These are phyloP conservation scores for Corynorhinus townsendii DNA, from an alignment of 2,113 vertebrate species.

Conservation along the genomic window DNA sequence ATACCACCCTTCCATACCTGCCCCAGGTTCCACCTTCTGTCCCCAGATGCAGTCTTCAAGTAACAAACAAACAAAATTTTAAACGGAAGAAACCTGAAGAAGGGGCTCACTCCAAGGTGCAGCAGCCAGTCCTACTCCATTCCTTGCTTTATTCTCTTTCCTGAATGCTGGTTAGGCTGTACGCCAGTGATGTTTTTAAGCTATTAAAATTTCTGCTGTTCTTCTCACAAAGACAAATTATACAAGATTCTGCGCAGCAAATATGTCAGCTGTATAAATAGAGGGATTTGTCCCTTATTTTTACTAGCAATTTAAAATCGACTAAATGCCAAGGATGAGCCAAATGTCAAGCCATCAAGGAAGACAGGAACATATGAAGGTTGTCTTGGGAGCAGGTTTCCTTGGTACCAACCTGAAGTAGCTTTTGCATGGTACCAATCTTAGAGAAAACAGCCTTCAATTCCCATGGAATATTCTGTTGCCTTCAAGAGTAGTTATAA, in stretches of 20 bases:
- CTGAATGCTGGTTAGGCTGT: background rate
- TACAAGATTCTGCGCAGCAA: background rate
- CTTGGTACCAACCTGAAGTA: background rate
- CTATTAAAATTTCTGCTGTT: conserved; percentile 35
- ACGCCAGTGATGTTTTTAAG: conserved; percentile 31
- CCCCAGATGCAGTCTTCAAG: background rate
- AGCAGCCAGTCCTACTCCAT: background rate
- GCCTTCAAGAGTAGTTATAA: conserved; percentile 7
- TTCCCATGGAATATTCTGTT: background rate
- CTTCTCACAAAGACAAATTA: conserved; percentile 19
- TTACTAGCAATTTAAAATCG: conserved; percentile 6
- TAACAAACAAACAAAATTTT: background rate
- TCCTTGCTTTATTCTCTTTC: conserved; percentile 20
- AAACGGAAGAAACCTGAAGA: background rate
- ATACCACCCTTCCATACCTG: background rate
- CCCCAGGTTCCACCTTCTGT: background rate
- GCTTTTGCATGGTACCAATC: conserved; percentile 18
- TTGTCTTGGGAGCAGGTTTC: conserved; percentile 17
- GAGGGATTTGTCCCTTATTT: background rate
- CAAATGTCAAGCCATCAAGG: background rate
- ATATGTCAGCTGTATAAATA: conserved; percentile 21
- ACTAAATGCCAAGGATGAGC: conserved; percentile 9
- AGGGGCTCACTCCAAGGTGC: background rate
- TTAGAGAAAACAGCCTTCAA: conserved; percentile 31
- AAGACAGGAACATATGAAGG: background rate